These are phyloP conservation scores for Zele albiditarsus DNA, from an alignment of 2,888 invertebrate species.

Conservation along the genomic window DNA sequence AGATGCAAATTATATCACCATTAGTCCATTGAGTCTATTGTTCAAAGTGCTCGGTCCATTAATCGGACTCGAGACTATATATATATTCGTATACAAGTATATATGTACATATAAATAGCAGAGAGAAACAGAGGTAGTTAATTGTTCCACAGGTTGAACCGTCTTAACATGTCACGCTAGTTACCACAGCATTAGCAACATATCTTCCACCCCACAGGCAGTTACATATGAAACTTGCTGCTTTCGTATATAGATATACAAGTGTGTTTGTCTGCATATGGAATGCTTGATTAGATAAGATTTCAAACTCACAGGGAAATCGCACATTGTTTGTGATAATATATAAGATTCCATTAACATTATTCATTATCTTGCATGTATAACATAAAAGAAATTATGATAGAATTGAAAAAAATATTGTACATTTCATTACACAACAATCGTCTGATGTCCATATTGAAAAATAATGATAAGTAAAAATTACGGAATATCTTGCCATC, in stretches of 20 bases:
- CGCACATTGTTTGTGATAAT: too few relatives aligned
- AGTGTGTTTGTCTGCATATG: too few relatives aligned
- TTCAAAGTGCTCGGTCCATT: constrained; percentile 24
- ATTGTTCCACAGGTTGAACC: constrained; percentile 43
- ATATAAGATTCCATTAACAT: too few relatives aligned
- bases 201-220: constrained; percentile 14
- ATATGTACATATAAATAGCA: constrained; percentile 8
- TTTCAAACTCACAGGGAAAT: not conserved
- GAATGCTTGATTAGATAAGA: not conserved
- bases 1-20: not conserved
- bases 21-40: constrained; percentile 18
- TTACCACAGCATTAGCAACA: constrained; percentile 34
- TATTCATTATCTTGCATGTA: too few relatives aligned
- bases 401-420: too few relatives aligned
- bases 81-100: not conserved
- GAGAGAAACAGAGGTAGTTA: constrained; percentile 42
- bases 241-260: not conserved
- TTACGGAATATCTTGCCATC: too few relatives aligned
- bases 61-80: constrained; percentile 26
- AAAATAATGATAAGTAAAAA: too few relatives aligned
- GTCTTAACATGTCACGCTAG: constrained; percentile 43
- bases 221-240: constrained; percentile 3
- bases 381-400: too few relatives aligned
- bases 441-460: too few relatives aligned
- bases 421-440: too few relatives aligned